These are phyloP conservation scores for Strigamia transsilvanica DNA, from an alignment of 2,888 invertebrate species.

Conservation along the genomic window DNA sequence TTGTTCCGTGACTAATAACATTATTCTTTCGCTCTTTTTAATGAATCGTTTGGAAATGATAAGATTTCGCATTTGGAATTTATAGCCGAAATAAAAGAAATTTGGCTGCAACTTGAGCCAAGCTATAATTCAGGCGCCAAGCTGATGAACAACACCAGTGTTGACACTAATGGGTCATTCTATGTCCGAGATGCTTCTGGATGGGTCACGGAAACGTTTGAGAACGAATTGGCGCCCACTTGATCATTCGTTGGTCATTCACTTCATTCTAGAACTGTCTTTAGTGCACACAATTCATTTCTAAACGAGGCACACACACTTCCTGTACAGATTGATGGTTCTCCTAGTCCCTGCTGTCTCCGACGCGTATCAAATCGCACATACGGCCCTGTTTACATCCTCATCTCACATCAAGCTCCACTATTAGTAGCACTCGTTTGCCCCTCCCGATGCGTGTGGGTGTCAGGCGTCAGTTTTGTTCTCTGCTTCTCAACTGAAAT, in stretches of 20 bases:
- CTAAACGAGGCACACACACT: not conserved
- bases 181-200: constrained; percentile 24
- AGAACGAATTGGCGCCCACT: constrained; percentile 24
- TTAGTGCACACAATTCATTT: constrained; percentile 35
- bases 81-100: constrained; percentile 1
- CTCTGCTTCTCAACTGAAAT: constrained; percentile 1
- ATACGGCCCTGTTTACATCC: constrained; percentile 42
- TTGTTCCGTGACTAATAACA: not conserved
- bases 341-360: not conserved
- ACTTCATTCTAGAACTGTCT: constrained; percentile 43
- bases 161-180: constrained; percentile 47
- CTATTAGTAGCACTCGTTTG: constrained; percentile 22
- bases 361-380: not conserved
- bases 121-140: not conserved
- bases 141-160: constrained; percentile 45
- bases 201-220: constrained; percentile 39
- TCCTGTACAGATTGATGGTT: constrained; percentile 8
- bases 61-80: not conserved
- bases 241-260: constrained; percentile 41
- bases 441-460: constrained; percentile 48
- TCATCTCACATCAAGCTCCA: constrained; percentile 7
- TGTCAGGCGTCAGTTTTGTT: constrained; percentile 30
- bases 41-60: constrained; percentile 4
- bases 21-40: not conserved
- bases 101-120: constrained; percentile 19